These are phyloP conservation scores for Ranitomeya variabilis DNA, from an alignment of 2,113 vertebrate genomes.

Conservation along the genomic window DNA sequence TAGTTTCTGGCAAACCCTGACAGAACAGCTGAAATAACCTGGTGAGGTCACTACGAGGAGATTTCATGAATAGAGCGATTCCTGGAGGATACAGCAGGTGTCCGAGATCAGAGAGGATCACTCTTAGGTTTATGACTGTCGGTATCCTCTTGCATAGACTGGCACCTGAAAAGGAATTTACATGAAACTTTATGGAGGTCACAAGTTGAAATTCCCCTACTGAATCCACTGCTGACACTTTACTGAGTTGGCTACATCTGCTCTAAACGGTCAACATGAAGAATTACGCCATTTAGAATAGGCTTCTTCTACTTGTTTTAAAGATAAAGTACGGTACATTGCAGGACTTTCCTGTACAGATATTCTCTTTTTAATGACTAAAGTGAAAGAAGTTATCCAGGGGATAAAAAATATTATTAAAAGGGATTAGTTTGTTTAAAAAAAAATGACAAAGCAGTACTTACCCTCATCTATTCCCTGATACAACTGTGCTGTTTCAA, in stretches of 20 bases:
- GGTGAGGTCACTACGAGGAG: slow-evolving; percentile 22
- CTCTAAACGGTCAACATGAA: background rate
- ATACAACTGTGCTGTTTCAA: too few species aligned
- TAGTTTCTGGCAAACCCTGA: slow-evolving; percentile 1
- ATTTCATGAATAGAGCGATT: background rate
- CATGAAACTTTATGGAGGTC: background rate
- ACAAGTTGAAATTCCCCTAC: slow-evolving; percentile 2
- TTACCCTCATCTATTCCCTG: too few species aligned
- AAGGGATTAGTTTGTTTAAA: too few species aligned
- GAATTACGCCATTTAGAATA: background rate
- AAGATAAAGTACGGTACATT: too few species aligned
- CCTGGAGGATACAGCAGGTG: slow-evolving; percentile 26
- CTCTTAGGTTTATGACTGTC: slow-evolving; percentile 15
- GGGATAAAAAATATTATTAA: too few species aligned
- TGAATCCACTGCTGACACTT: background rate
- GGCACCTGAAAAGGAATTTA: slow-evolving; percentile 37
- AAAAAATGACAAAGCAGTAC: too few species aligned
- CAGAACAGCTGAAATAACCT: slow-evolving; percentile 48
- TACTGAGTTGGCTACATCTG: background rate
- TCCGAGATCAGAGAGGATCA: slow-evolving; percentile 7
- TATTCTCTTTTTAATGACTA: too few species aligned
- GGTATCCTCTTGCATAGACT: slow-evolving; percentile 14
- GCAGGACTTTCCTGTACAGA: too few species aligned
- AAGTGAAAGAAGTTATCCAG: too few species aligned
- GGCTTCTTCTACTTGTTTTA: background rate